Conservation (phyloP, 2,797 vertebrate species). For the Alfaro cultratus region DNA sequence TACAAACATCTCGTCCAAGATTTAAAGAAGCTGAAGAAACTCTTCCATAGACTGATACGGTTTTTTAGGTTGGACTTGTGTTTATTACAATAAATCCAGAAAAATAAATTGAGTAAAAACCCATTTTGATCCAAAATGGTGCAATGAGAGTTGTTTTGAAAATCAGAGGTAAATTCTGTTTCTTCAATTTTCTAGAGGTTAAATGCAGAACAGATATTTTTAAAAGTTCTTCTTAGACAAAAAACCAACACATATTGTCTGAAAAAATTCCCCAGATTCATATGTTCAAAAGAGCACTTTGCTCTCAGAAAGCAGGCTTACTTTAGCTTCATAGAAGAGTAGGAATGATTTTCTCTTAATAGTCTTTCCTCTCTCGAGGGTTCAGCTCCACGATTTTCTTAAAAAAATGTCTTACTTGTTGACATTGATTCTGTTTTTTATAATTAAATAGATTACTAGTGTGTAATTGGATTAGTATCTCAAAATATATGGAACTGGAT, state of each 20-base stretch:
- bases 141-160: neutral
- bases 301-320: neutral
- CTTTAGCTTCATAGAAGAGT: neutral
- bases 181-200: neutral
- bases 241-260: neutral
- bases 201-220: neutral
- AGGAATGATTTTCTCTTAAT: neutral
- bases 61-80: neutral
- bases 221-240: neutral
- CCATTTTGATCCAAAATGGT: neutral
- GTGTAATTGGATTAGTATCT: neutral
- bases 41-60: neutral
- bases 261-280: neutral
- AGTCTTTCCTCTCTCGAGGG: neutral
- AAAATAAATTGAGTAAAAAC: neutral
- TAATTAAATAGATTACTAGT: neutral
- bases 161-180: neutral
- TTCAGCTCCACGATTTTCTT: neutral
- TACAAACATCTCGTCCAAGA: neutral
- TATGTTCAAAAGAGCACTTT: neutral
- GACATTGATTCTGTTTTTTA: neutral
- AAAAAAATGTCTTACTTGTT: neutral
- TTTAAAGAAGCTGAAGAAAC: neutral
- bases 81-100: neutral
- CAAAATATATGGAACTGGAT: neutral